Evolutionary conservation across 37 sponge, comb jelly and placozoan species (phyloP), one percentile per base, ranked within the genome.

Genomic region (Axinella damicornis): DNA sequence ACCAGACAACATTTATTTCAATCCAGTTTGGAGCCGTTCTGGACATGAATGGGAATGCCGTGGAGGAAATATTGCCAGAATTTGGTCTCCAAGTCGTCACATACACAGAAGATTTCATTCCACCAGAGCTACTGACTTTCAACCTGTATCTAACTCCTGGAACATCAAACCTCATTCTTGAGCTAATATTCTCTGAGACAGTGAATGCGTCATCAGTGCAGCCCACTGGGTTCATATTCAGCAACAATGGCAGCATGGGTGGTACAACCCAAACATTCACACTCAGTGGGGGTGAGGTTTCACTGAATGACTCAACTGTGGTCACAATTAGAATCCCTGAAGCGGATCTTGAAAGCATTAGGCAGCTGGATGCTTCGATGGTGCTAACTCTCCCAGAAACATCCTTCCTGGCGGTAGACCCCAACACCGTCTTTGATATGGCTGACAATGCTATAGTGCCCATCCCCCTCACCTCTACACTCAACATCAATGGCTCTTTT

Each of bases 151-250:
- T 94, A 11, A 37, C 31, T 0, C 68, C 59, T 57, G 82, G 85
- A 17, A 71, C 76, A 16, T 40, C 77, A 6, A 58, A 80, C 37
- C 78, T 97, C 1, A 36, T 92, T 6, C 53, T 97, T 37, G 92
- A 97, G 70, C 69, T 97, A 68, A 24, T 91, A 18, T 97, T 97
- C 74, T 89, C 90, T 56, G 97, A 97, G 66, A 97, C 97, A 27
- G 92, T 97, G 14, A 89, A 92, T 84, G 81, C 92, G 35, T 84
- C 78, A 30, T 85, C 90, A 38, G 24, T 97, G 5, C 73, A 89
- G 65, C 83, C 90, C 1, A 92, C 87, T n/a, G 63, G 65, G 0
- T 69, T 97, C 34, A 83, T 71, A 11, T 89, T 97, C 74, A 79
- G 82, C 71, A 94, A 85, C 53, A 69, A 73, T 22, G 46, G 22